These are phyloP conservation scores for Sula dactylatra DNA, from an alignment of 2,113 vertebrate genomes.

Conservation along the genomic window DNA sequence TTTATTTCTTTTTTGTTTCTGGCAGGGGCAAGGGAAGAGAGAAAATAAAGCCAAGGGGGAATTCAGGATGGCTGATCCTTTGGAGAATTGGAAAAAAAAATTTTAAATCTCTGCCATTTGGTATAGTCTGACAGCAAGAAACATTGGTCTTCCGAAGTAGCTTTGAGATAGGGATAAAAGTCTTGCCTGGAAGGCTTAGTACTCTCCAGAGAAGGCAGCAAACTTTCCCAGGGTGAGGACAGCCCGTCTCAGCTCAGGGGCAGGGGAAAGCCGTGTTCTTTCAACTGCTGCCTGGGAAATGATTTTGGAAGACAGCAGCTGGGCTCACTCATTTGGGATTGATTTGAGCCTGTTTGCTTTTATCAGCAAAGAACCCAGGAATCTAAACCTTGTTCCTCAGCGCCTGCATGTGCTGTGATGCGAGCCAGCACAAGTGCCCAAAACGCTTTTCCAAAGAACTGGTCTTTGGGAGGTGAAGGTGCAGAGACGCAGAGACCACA, in stretches of 20 bases:
- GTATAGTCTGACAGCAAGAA: neutral
- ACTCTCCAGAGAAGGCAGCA: neutral
- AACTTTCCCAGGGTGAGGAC: neutral
- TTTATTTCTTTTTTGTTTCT: fast-evolving
- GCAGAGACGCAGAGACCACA: neutral
- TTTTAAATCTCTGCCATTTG: neutral
- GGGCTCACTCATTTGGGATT: neutral
- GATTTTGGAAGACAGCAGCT: neutral
- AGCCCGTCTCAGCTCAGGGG: neutral
- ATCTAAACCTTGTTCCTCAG: neutral
- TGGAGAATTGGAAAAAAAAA: neutral
- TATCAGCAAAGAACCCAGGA: neutral
- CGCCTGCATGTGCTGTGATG: neutral
- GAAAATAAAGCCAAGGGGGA: neutral
- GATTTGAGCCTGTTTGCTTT: neutral
- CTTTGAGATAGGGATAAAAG: neutral
- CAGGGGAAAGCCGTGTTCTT: neutral
- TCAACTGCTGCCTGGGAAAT: neutral
- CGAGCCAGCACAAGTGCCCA: neutral
- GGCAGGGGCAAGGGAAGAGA: neutral
- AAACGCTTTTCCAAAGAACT: neutral
- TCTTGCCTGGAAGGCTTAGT: neutral
- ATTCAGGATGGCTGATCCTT: neutral
- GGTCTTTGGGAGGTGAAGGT: neutral
- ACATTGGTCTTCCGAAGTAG: neutral